Percentiles rank a stretch among this genome's conserved stretches.
Evolutionary conservation across 2,797 vertebrate genomes (phyloP).

Genomic region (Podarcis lilfordi): DNA sequence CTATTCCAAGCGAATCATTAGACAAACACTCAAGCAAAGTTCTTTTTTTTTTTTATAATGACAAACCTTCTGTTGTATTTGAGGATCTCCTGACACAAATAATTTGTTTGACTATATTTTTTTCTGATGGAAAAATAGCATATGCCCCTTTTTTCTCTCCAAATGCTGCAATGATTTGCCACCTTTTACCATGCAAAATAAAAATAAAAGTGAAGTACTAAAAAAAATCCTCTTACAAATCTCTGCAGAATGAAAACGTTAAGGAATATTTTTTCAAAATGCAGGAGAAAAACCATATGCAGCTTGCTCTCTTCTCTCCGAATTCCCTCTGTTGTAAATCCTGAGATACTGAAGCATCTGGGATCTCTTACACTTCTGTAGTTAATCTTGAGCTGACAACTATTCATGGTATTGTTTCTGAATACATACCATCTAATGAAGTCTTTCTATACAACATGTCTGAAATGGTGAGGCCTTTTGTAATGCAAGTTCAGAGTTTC

Average conservation of each 20-base stretch:
- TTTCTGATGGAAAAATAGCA: background rate
- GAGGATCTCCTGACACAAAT: background rate
- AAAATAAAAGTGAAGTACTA: background rate
- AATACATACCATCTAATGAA: too few species aligned
- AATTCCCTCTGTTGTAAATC: background rate
- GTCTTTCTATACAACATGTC: too few species aligned
- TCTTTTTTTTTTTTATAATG: background rate
- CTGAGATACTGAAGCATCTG: too few species aligned
- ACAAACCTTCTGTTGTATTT: conserved; percentile 2
- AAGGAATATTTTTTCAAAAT: background rate
- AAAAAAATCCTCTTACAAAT: background rate
- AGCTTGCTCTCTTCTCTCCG: too few species aligned
- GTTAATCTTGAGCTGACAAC: too few species aligned
- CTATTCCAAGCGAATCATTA: background rate
- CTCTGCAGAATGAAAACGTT: background rate
- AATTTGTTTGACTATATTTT: conserved; percentile 1
- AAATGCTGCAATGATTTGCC: background rate
- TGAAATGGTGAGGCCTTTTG: too few species aligned
- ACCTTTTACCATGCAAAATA: background rate
- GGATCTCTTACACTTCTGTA: too few species aligned
- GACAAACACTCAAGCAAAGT: background rate
- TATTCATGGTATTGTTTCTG: too few species aligned
- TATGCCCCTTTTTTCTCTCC: background rate
- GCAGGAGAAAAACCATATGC: background rate
- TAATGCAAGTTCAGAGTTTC: background rate